Evolutionary conservation across 1,140 invertebrate genomes (phyloP), one percentile per base, ranked within the genome.

Genomic region (Drosophila lowei): DNA sequence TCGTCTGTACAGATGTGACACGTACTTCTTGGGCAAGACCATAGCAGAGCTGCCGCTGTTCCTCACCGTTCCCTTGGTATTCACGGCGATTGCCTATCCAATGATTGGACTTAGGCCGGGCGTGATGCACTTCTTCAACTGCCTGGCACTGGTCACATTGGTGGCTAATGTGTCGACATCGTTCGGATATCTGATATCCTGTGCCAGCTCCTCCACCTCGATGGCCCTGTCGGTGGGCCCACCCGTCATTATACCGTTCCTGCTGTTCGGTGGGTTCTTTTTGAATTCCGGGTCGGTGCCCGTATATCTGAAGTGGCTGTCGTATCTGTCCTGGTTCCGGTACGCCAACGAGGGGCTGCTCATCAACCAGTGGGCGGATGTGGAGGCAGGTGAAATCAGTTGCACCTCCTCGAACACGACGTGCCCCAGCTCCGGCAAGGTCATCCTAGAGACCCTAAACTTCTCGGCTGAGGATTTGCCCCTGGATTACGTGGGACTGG

Each of bases 211-310:
- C 23, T 95, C 94, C 54, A 94, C 97, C 3, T 95, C 95, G 30
- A 96, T 98, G 93, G 97, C 98, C 0, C 92, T 98, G 6, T 96
- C 97, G 0, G 93, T 99, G 52, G 96, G 97, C 2, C 97, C 97
- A 13, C 97, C 98, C 2, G 93, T 98, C 18, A 95, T 99, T 50
- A 97, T 99, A 64, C 98, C 98, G 0, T 96, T 99, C 90, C 93
- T 99, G 90, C 92, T 99, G 11, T 99, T 99, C 90, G 98, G 97
- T 53, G 98, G 98, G 46, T 99, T 99, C 92, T 99, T 99, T 91
- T 92, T 99, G 15, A 99, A 99, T 90, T 95, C 95, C 18, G 95
- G 94, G 95, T 97, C 97, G 0, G 94, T 98, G 18, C 98, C 98
- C 1, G 91, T 93, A 0, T 99, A 98, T 85, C 95, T 99, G 56